These are phyloP conservation scores for Oscheius myriophilus DNA, from an alignment of 2,888 invertebrate species.

Conservation along the genomic window DNA sequence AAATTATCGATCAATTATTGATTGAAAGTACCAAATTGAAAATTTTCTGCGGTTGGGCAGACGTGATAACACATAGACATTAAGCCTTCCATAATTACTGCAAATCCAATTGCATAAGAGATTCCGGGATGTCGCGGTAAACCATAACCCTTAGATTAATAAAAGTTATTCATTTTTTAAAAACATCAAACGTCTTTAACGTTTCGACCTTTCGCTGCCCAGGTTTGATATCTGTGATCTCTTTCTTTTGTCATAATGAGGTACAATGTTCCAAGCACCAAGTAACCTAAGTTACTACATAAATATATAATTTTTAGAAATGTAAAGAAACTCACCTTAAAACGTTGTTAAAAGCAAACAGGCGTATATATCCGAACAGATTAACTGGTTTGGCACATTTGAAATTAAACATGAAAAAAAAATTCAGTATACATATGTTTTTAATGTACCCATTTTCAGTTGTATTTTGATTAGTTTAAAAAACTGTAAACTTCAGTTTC, in stretches of 20 bases:
- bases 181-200: neutral
- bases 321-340: conserved; percentile 75
- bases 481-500: too few species aligned
- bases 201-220: neutral
- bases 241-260: conserved; percentile 79
- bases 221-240: conserved; percentile 35
- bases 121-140: conserved; percentile 85
- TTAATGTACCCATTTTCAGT: too few species aligned
- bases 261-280: conserved; percentile 83
- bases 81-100: conserved; percentile 86
- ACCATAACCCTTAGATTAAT: conserved; percentile 76
- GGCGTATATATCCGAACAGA: too few species aligned
- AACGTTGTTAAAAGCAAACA: conserved; percentile 87
- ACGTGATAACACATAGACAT: conserved; percentile 88
- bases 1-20: neutral
- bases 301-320: neutral
- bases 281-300: conserved; percentile 80
- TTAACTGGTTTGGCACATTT: conserved; percentile 81
- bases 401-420: conserved; percentile 79
- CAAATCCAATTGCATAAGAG: conserved; percentile 86
- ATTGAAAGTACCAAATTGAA: conserved; percentile 82
- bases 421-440: too few species aligned
- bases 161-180: neutral
- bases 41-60: conserved; percentile 87
- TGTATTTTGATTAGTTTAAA: too few species aligned